Percentiles rank a stretch among this genome's conserved stretches.
These are phyloP conservation scores for Capra hircus DNA, from an alignment of 2,113 vertebrate genomes.

Conservation along the genomic window DNA sequence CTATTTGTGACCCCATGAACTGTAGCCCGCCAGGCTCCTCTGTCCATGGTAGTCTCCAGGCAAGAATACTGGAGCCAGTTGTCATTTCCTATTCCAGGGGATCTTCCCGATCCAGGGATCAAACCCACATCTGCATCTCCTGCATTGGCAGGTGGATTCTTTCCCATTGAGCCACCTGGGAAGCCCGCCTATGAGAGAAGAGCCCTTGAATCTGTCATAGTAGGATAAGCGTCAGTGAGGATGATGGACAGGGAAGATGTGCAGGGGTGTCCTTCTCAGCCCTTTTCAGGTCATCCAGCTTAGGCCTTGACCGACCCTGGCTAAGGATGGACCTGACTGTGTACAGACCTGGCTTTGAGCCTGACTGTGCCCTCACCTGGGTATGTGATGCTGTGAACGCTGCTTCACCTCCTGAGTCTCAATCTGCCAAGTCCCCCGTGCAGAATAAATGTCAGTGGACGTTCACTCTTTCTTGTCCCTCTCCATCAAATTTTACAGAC, in stretches of 20 bases:
- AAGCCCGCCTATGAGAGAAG: not conserved
- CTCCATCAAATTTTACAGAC: not conserved
- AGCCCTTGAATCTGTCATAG: too few relatives aligned
- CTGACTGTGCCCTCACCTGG: not conserved
- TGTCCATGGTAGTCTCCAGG: not conserved
- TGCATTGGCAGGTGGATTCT: not conserved
- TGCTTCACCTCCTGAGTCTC: not conserved
- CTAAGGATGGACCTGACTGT: not conserved
- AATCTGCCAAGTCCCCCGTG: not conserved
- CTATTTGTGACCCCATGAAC: not conserved
- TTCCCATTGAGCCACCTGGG: not conserved
- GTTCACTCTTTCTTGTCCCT: not conserved
- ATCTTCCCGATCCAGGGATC: not conserved
- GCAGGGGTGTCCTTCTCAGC: not conserved
- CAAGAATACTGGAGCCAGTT: not conserved
- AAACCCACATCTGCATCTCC: not conserved
- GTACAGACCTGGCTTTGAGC: not conserved
- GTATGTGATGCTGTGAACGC: rapidly evolving
- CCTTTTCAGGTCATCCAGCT: not conserved
- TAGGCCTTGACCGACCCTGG: not conserved
- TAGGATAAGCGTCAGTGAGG: too few relatives aligned
- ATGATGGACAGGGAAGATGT: not conserved
- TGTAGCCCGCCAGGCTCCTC: not conserved
- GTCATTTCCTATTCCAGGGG: not conserved
- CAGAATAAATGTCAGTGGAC: not conserved